Base-by-base conservation (phyloP, 2,888 invertebrate genomes). In the Chymomyza amoena region DNA sequence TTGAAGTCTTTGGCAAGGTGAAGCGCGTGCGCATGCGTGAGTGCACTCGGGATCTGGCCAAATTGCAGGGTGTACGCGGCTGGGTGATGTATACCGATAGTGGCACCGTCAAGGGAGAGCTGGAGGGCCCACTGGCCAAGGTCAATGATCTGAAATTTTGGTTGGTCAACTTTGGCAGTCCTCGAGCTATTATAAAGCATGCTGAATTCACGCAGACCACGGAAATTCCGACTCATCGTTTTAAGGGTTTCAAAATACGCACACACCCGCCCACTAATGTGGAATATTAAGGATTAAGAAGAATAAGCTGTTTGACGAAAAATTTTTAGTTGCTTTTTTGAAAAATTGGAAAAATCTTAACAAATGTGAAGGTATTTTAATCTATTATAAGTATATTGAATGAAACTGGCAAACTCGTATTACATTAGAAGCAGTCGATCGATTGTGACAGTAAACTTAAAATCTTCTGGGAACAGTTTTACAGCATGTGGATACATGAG, bases 181-280 rank as follows among this genome's bases (percentile, higher is more conserved):
- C 89, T 94, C 95, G 93, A 89, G 95, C 96, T 45, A 91, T 92
- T 76, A 96, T 96, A 78, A 95, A 95, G 3, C 95, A 94, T 87
- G 94, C 94, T 0, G 94, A 94, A 75, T 96, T 96, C 89, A 93
- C 92, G 50, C 95, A 95, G 85, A 93, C 94, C 79, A 93, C 93
- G 79, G 93, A 93, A 73, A 93, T 96, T 68, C 61, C 79, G 0
- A 90, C 93, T 13, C 94, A 90, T 67, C 90, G 91, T 1, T 93
- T 92, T 66, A 80, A 91, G 0, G 86, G 92, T 66, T 95, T 95
- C 73, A 87, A 89, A 45, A 93, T 94, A 68, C 90, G 88, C 59
- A 70, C 64, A 32, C 73, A 72, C 15, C 45, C 45, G 45, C 13
- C 45, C n/a, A n/a, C n/a, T n/a, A n/a, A n/a, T n/a, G n/a, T n/a